Conservation (phyloP, 2,888 invertebrate genomes). For the Mythimna albipuncta region DNA sequence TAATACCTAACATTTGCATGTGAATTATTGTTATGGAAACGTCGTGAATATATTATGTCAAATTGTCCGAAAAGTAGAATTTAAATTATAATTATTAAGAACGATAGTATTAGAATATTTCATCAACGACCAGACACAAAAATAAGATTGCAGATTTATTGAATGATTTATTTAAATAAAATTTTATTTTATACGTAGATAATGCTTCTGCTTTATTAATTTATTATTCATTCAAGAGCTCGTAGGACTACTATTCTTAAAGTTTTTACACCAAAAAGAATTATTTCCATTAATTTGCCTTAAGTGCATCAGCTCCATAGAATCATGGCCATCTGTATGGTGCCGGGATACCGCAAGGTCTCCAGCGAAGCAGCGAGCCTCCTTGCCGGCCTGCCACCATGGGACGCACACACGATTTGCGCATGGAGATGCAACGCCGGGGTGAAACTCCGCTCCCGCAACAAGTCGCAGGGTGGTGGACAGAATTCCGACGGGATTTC, state of each 20-base stretch:
- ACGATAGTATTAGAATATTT: background rate
- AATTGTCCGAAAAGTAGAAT: background rate
- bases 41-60: background rate
- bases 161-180: background rate
- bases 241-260: background rate
- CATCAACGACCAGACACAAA: background rate
- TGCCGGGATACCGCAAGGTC: too few species aligned
- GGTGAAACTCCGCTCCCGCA: too few species aligned
- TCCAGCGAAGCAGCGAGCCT: too few species aligned
- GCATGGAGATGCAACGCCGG: too few species aligned
- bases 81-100: background rate
- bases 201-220: background rate
- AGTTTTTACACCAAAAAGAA: background rate
- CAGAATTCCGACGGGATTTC: too few species aligned
- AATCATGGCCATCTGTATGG: too few species aligned
- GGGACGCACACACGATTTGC: too few species aligned
- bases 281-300: background rate
- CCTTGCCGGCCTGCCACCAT: too few species aligned
- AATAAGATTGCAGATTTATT: background rate
- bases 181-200: background rate
- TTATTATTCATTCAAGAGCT: background rate
- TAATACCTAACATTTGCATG: background rate
- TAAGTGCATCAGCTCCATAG: background rate
- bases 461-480: too few species aligned
- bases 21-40: background rate